These are phyloP conservation scores for Arctopsyche grandis DNA, from an alignment of 1,140 invertebrate genomes.

Conservation along the genomic window DNA sequence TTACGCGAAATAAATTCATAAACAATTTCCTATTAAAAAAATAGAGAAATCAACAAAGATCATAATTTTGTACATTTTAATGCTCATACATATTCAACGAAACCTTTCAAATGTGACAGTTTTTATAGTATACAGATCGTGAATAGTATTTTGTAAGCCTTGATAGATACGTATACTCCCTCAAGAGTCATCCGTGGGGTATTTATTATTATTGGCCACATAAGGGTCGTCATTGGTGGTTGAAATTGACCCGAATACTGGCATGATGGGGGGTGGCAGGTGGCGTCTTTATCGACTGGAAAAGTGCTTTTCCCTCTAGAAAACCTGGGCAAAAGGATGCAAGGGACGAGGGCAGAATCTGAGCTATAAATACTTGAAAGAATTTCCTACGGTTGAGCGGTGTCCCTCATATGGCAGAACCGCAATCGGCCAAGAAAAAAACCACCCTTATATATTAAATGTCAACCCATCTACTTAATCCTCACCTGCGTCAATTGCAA, in stretches of 20 bases:
- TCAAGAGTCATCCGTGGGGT: not conserved
- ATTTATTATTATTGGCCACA: constrained; percentile 22
- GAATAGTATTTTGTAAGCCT: not conserved
- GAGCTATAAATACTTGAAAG: constrained; percentile 22
- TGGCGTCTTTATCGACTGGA: constrained; percentile 21
- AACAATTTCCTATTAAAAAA: too few relatives aligned
- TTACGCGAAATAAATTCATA: too few relatives aligned
- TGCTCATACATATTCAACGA: too few relatives aligned
- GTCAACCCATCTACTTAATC: too few relatives aligned
- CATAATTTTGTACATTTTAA: too few relatives aligned
- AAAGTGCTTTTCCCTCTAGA: not conserved
- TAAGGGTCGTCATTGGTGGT: constrained; percentile 17
- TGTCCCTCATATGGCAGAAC: not conserved
- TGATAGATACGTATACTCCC: not conserved
- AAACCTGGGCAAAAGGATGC: constrained; percentile 8
- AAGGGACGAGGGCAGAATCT: not conserved
- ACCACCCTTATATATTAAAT: too few relatives aligned
- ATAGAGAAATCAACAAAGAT: too few relatives aligned
- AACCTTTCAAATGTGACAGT: too few relatives aligned
- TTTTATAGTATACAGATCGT: too few relatives aligned
- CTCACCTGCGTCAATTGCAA: too few relatives aligned
- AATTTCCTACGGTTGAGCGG: constrained; percentile 11
- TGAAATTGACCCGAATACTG: not conserved
- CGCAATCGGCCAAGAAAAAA: too few relatives aligned
- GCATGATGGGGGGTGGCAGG: not conserved